These are phyloP conservation scores for Chaetophractus vellerosus DNA, from an alignment of 2,797 vertebrate genomes.

Conservation along the genomic window DNA sequence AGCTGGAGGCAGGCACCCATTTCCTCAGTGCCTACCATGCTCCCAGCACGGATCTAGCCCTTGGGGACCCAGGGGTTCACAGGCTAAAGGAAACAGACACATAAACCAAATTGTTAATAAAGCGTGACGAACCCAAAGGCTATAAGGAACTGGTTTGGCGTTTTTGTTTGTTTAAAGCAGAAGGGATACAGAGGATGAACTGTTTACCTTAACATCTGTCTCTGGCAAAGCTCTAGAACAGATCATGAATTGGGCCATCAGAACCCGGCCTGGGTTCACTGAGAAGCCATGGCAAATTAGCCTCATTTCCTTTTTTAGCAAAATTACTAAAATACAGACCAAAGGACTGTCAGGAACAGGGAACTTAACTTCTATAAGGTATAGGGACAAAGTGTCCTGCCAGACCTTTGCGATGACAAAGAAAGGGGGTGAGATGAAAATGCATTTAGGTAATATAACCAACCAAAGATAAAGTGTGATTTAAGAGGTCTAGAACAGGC, in stretches of 20 bases:
- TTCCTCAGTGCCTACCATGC: background rate
- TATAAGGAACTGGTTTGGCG: background rate
- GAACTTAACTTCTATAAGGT: background rate
- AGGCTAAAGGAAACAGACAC: background rate
- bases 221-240: slow-evolving; percentile 4
- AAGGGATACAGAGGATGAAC: background rate
- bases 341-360: background rate
- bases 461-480: background rate
- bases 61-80: background rate
- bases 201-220: background rate
- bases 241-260: background rate
- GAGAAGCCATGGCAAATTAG: background rate
- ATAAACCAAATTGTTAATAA: background rate
- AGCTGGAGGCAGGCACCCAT: rapidly evolving
- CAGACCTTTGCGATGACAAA: slow-evolving; percentile 5
- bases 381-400: background rate
- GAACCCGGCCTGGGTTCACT: background rate
- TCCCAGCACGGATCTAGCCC: background rate
- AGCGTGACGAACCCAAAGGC: background rate
- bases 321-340: background rate
- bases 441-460: background rate
- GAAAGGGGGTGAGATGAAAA: background rate
- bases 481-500: background rate
- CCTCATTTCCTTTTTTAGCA: background rate
- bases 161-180: background rate